Evolutionary conservation across 2,888 invertebrate species (phyloP), one percentile per base, ranked within the genome.

Genomic region (Heliconius hortense): DNA sequence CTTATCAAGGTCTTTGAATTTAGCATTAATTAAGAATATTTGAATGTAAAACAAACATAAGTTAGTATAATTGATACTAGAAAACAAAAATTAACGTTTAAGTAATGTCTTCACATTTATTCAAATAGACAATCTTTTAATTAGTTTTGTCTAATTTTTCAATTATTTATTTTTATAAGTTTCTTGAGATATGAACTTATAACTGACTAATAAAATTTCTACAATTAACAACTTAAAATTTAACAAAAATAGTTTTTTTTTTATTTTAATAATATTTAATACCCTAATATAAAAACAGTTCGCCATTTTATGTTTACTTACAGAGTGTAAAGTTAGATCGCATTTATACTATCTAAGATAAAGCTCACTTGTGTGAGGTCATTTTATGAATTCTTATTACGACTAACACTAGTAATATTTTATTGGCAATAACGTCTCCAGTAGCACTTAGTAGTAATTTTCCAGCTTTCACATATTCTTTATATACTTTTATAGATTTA

Each of bases 301-400:
- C 31, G 13, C 56, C 15, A 24, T 69, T 69, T 69, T 53, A 69
- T 69, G 69, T 56, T 69, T n/a, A 69, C 69, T 31, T 69, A 31
- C 31, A 56, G 56, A 56, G 31, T 35, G 66, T 66, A 66, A 66
- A 24, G 66, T 66, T 56, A 35, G 69, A 69, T 56, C 69, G 69
- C 24, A 43, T 66, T 66, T 66, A 66, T 35, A 43, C 8, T 69
- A 56, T 69, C 31, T 48, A n/a, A 74, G 78, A 81, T 81, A 81
- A 78, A 72, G 69, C 73, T 77, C 56, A 31, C 69, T 69, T 56
- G 24, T 31, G 31, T 75, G 75, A 70, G 64, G 75, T 73, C 74
- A 77, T 79, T 79, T 78, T 79, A 77, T 74, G 75, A 68, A 73
- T 78, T 75, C 79, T 77, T 76, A 79, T 79, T 79, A 72, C 75